Percentiles rank a stretch among this genome's conserved stretches.
Evolutionary conservation across 2,113 vertebrate species (phyloP).

Genomic region (Mohoua ochrocephala): DNA sequence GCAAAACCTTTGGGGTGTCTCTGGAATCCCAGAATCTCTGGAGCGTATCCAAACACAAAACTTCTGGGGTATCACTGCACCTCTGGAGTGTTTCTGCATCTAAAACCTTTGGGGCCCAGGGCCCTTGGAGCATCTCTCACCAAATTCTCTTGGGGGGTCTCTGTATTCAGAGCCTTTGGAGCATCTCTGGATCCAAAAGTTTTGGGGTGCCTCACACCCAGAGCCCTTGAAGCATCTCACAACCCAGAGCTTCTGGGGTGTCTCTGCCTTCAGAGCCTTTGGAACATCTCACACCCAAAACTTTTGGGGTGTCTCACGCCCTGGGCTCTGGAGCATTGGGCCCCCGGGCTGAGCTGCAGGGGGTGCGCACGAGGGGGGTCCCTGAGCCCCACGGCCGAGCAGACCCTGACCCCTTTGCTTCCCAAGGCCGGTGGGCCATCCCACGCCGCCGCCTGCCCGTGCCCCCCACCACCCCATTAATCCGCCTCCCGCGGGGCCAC

Average conservation of each 20-base stretch:
- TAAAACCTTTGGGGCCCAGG: not conserved
- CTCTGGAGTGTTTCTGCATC: not conserved
- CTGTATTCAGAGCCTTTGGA: not conserved
- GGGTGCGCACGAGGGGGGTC: fast-evolving
- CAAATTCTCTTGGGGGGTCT: not conserved
- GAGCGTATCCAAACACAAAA: not conserved
- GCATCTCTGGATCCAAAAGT: not conserved
- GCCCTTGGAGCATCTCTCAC: not conserved
- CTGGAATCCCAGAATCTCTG: not conserved
- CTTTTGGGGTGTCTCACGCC: not conserved
- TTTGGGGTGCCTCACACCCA: not conserved
- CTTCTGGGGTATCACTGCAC: not conserved
- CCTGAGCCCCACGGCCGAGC: not conserved
- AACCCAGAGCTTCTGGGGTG: not conserved
- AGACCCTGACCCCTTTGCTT: not conserved
- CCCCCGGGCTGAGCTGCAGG: not conserved
- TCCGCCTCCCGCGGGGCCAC: not conserved
- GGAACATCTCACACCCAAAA: not conserved
- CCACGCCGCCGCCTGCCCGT: not conserved
- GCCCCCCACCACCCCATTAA: not conserved
- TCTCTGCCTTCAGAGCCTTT: not conserved
- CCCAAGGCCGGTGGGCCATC: not conserved
- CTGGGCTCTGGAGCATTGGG: not conserved
- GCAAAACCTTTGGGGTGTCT: not conserved
- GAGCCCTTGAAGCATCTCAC: not conserved